phyloP scores from a whole-genome alignment of 2,888 invertebrate genomes.

The Apotomis betuletana region DNA sequence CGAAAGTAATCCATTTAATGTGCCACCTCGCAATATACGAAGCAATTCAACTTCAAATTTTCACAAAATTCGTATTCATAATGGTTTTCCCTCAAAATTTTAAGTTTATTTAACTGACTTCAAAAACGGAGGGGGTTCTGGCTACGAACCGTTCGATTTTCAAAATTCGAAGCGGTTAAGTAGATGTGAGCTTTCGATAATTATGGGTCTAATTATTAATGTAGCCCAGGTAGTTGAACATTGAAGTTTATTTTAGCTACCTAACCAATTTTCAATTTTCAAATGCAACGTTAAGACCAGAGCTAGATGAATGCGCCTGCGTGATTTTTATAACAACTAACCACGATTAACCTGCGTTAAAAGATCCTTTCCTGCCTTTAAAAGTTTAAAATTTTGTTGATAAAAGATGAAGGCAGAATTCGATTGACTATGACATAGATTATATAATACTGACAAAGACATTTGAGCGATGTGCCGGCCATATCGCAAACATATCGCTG shows the following conservation, averaged over 20 bases:
- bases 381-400: no score
- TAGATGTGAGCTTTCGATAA: background rate
- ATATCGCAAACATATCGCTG: no score
- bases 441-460: no score
- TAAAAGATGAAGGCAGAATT: no score
- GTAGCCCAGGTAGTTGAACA: background rate
- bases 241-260: background rate
- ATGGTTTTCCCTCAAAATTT: background rate
- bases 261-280: background rate
- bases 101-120: background rate
- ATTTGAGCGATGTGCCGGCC: no score
- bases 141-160: background rate
- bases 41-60: slow-evolving; percentile 1
- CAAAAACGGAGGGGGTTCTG: no score
- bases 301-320: background rate
- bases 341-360: no score
- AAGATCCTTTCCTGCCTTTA: no score
- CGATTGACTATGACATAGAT: no score
- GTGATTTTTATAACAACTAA: slow-evolving; percentile 6
- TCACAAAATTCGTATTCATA: background rate
- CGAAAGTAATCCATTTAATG: slow-evolving; percentile 29
- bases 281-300: slow-evolving; percentile 12
- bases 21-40: slow-evolving; percentile 24
- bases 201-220: background rate
- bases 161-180: background rate